These are phyloP conservation scores for Acronicta aceris DNA, from an alignment of 2,888 invertebrate genomes.

Conservation along the genomic window DNA sequence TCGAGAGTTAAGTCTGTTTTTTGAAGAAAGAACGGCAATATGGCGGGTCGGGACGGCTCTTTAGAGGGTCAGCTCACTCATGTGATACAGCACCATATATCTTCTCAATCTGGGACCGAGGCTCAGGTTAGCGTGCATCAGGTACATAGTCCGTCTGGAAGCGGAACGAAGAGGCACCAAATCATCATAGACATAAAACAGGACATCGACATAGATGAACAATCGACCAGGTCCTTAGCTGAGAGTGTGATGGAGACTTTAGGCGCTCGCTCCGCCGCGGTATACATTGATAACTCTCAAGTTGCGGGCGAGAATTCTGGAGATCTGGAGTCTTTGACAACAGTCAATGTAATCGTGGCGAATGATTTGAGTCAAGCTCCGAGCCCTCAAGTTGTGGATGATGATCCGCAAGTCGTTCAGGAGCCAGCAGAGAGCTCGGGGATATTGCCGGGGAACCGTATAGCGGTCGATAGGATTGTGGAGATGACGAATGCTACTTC, in stretches of 20 bases:
- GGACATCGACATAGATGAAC: conserved; percentile 85
- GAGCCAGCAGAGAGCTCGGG: conserved; percentile 71
- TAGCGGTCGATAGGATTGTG: conserved; percentile 81
- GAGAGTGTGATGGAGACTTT: conserved; percentile 87
- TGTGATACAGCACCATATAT: conserved; percentile 83
- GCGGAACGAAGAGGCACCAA: conserved; percentile 83
- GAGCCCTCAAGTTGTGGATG: conserved; percentile 73
- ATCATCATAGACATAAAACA: conserved; percentile 88
- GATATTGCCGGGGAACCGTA: conserved; percentile 72
- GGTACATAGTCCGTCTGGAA: conserved; percentile 78
- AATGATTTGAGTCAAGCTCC: conserved; percentile 76
- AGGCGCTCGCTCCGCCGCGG: conserved; percentile 84
- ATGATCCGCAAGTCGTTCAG: conserved; percentile 62
- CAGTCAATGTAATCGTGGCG: conserved; percentile 85
- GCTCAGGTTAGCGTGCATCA: conserved; percentile 86
- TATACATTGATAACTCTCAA: conserved; percentile 84
- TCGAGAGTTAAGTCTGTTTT: conserved; percentile 63
- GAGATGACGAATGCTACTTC: conserved; percentile 76
- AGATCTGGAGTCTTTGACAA: conserved; percentile 83
- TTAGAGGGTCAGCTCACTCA: conserved; percentile 82
- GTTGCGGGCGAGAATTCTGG: conserved; percentile 71
- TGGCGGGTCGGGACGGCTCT: conserved; percentile 79
- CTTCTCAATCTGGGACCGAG: conserved; percentile 72
- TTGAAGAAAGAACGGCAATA: conserved; percentile 61
- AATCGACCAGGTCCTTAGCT: conserved; percentile 84